A percentile compares a stretch with the other conserved stretches of the same genome.
Evolutionary conservation across 1,140 invertebrate species (phyloP).

Genomic region (Frieseomelitta varia): DNA sequence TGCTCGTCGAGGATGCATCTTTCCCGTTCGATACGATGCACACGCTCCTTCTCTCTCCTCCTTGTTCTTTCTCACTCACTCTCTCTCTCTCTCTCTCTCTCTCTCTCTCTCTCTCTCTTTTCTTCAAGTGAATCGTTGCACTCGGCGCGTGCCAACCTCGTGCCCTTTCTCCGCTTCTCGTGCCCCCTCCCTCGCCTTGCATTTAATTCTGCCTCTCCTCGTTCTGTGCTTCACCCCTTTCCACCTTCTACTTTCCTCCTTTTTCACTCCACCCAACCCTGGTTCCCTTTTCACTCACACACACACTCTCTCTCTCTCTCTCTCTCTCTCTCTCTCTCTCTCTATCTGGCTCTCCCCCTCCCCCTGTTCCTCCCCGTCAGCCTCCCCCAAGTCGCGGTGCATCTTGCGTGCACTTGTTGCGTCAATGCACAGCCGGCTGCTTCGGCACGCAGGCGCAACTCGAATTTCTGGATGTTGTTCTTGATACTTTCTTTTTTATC

Average conservation of each 20-base stretch:
- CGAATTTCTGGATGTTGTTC: constrained; percentile 44
- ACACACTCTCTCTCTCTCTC: background rate
- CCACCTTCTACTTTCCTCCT: constrained; percentile 37
- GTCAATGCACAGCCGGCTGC: constrained; percentile 54
- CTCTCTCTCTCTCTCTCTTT: constrained; percentile 47
- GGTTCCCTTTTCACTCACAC: constrained; percentile 2
- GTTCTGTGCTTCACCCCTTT: constrained; percentile 56
- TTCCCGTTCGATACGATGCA: constrained; percentile 61
- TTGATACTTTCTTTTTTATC: constrained; percentile 31
- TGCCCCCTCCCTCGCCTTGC: constrained; percentile 66
- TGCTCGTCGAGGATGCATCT: constrained; percentile 65
- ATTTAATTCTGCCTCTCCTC: constrained; percentile 64
- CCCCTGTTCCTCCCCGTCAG: background rate
- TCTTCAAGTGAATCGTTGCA: constrained; percentile 72
- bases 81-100: constrained; percentile 6
- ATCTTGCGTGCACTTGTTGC: constrained; percentile 72
- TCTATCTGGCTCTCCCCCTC: no score
- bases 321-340: background rate
- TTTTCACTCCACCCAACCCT: constrained; percentile 33
- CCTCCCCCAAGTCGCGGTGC: constrained; percentile 35
- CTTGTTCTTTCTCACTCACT: constrained; percentile 3
- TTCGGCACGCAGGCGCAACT: constrained; percentile 50
- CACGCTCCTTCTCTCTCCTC: constrained; percentile 34
- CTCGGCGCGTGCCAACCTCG: constrained; percentile 79
- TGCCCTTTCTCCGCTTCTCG: constrained; percentile 63